Conservation (phyloP, 64 coral and sea anemone species). For the Actinia equina region DNA sequence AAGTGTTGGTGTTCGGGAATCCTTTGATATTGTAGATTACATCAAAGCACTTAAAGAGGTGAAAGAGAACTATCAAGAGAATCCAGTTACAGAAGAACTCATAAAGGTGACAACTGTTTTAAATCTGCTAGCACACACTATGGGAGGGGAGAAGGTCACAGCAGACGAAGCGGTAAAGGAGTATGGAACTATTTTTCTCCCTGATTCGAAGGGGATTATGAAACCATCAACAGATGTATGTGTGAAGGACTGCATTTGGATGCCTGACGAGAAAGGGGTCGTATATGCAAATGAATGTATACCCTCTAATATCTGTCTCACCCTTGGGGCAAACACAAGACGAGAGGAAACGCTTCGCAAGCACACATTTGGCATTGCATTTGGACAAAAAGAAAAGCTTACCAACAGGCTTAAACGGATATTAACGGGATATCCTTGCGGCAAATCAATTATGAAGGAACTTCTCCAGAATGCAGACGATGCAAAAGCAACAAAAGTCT, state of each 20-base stretch:
- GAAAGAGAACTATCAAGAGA: constrained; percentile 3
- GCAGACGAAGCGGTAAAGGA: neutral
- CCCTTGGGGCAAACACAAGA: constrained; percentile 61
- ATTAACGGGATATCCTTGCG: constrained; percentile 70
- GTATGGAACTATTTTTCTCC: constrained; percentile 37
- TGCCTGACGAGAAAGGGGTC: constrained; percentile 30
- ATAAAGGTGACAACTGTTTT: neutral
- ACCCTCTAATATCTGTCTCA: neutral
- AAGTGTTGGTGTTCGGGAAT: constrained; percentile 41
- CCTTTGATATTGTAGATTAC: constrained; percentile 39
- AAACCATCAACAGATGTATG: constrained; percentile 32
- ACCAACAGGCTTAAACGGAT: constrained; percentile 74
- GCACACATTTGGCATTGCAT: constrained; percentile 40
- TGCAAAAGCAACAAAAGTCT: constrained; percentile 82
- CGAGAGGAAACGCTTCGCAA: constrained; percentile 48
- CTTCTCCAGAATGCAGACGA: constrained; percentile 96
- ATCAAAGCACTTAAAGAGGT: constrained; percentile 11
- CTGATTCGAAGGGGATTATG: constrained; percentile 43
- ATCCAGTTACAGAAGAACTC: constrained; percentile 5
- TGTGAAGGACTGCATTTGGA: constrained; percentile 68
- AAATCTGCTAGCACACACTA: neutral
- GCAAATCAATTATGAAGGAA: constrained; percentile 80
- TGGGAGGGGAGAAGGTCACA: neutral
- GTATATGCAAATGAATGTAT: constrained; percentile 34
- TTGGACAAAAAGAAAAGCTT: constrained; percentile 85